Evolutionary conservation across 2,888 invertebrate species (phyloP).

Genomic region (Parochlus steinenii): DNA sequence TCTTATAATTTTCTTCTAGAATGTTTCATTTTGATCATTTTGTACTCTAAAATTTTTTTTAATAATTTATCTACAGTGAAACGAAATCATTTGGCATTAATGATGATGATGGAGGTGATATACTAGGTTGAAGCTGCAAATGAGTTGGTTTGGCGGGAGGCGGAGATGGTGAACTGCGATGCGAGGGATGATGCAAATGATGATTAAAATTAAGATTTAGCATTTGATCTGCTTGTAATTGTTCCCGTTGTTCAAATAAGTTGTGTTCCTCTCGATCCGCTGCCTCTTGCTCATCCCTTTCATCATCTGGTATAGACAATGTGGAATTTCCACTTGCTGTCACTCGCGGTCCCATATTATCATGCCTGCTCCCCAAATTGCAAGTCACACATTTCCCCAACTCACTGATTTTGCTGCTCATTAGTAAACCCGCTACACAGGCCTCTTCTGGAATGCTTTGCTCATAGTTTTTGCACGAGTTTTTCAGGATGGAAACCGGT

Average conservation of each 20-base stretch:
- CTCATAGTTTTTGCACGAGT: slow-evolving; percentile 21
- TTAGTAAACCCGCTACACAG: slow-evolving; percentile 4
- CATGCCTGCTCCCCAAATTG: slow-evolving; percentile 39
- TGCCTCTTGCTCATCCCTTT: slow-evolving; percentile 17
- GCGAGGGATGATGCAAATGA: slow-evolving; percentile 16
- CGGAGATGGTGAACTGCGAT: slow-evolving; percentile 16
- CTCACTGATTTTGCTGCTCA: slow-evolving; percentile 11
- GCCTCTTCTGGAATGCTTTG: slow-evolving; percentile 12
- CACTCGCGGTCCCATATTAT: slow-evolving; percentile 79
- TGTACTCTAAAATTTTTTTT: too few relatives aligned
- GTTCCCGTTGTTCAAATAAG: slow-evolving; percentile 21
- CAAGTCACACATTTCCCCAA: slow-evolving; percentile 11
- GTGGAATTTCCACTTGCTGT: slow-evolving; percentile 80
- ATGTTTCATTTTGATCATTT: too few relatives aligned
- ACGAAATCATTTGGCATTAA: slow-evolving; percentile 24
- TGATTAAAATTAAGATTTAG: slow-evolving; percentile 12
- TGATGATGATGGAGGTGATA: slow-evolving; percentile 17
- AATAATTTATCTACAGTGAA: slow-evolving; percentile 21
- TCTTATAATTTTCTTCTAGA: too few relatives aligned
- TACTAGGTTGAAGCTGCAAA: slow-evolving; percentile 16
- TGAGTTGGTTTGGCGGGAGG: slow-evolving; percentile 12
- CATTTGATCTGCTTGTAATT: slow-evolving; percentile 16
- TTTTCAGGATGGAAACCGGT: slow-evolving; percentile 28
- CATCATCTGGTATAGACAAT: slow-evolving; percentile 58
- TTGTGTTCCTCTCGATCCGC: slow-evolving; percentile 1